These are phyloP conservation scores for Stenopsyche tienmushanensis DNA, from an alignment of 1,140 invertebrate genomes.

Conservation along the genomic window DNA sequence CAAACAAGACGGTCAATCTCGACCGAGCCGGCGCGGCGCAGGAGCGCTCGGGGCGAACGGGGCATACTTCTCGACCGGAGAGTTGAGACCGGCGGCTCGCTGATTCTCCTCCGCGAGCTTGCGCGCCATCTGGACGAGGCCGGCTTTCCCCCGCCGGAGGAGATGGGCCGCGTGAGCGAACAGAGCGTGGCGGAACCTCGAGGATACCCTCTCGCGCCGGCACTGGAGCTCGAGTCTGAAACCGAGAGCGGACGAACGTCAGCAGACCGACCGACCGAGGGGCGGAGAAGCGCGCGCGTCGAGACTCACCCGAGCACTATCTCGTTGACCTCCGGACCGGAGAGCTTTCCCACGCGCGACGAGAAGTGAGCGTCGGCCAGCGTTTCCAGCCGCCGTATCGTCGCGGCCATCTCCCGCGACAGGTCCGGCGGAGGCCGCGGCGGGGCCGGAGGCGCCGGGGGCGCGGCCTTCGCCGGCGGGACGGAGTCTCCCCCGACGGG, in stretches of 20 bases:
- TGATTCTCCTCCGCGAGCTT: conserved; percentile 33
- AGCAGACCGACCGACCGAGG: background rate
- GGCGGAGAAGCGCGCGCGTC: no score
- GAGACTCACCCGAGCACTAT: conserved; percentile 39
- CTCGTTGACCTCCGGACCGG: conserved; percentile 37
- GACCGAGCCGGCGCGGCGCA: no score
- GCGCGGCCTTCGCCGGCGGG: conserved; percentile 18
- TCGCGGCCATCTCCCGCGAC: conserved; percentile 2
- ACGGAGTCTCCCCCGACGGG: no score
- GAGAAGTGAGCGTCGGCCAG: conserved; percentile 34
- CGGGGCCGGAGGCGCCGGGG: conserved; percentile 6
- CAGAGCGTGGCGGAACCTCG: conserved; percentile 23
- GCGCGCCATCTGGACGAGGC: conserved; percentile 32
- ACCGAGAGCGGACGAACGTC: background rate
- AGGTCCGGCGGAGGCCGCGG: conserved; percentile 7
- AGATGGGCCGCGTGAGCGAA: conserved; percentile 33
- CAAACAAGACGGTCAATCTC: no score
- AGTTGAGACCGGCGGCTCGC: background rate
- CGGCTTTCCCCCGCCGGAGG: conserved; percentile 35
- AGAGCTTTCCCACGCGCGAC: conserved; percentile 33
- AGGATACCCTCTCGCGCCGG: conserved; percentile 20
- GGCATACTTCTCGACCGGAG: conserved; percentile 12
- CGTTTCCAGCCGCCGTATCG: conserved; percentile 17
- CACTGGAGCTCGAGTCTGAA: conserved; percentile 37
- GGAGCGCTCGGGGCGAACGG: no score